Percentiles rank a stretch among this genome's conserved stretches.
Conservation (phyloP, 2,113 vertebrate species). For the Syngnathus scovelli region DNA sequence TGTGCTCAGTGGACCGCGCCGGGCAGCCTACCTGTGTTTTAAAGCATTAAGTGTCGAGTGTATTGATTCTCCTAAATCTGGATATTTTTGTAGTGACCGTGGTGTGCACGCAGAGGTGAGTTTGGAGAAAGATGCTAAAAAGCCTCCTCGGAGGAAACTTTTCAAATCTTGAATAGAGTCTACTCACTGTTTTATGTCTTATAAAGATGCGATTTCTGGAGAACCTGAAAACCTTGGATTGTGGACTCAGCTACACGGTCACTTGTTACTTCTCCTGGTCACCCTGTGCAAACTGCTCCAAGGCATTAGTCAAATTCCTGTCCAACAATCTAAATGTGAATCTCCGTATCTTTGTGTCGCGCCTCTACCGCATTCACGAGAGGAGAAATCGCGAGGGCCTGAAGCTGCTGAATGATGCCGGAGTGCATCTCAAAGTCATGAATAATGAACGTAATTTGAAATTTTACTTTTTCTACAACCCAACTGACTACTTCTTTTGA, state of each 20-base stretch:
- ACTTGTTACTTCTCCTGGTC: neutral
- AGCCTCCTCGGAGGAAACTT: neutral
- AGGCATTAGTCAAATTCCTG: neutral
- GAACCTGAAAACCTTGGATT: neutral
- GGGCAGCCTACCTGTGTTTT: neutral
- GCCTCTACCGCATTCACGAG: neutral
- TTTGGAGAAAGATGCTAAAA: neutral
- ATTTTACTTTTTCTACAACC: neutral
- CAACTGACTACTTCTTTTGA: neutral
- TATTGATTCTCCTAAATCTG: too few relatives aligned
- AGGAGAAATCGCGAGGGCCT: neutral
- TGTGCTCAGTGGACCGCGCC: neutral
- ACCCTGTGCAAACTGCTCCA: neutral
- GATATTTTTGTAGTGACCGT: too few relatives aligned
- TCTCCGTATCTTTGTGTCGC: neutral
- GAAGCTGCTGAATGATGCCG: neutral
- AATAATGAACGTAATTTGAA: neutral
- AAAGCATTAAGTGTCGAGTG: neutral
- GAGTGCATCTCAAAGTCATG: neutral
- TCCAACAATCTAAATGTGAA: neutral
- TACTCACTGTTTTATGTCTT: neutral
- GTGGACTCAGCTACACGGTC: neutral
- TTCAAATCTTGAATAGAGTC: neutral
- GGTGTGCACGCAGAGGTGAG: neutral
- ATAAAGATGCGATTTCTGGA: neutral